Evolutionary conservation across 1,140 invertebrate genomes (phyloP), one percentile per base, ranked within the genome.

Genomic region (Tetramorium alpestre): DNA sequence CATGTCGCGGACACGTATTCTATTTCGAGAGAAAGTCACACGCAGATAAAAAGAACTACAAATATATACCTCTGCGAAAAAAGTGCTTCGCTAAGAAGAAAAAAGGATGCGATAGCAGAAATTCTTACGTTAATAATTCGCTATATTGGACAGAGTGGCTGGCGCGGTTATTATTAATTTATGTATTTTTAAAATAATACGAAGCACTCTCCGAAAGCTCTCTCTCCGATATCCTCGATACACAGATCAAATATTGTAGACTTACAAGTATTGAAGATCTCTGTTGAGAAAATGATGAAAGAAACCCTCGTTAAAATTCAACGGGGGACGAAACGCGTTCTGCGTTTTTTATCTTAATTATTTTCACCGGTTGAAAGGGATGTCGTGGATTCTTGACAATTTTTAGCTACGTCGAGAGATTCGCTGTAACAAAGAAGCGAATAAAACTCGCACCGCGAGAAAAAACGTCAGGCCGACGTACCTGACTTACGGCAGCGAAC

Each of bases 401-500:
- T 65, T 78, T 78, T 25, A 65, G 18, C 25, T 16, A 47, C 60
- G 73, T 76, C 38, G 33, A 28, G 58, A 78, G 18, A 70, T 13
- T 41, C 22, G 49, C 64, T 41, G 28, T 33, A 60, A 73, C 38
- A 60, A 44, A 70, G 38, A 84, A 18, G 13, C 18, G 80, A 75
- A 75, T 49, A 75, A 75, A 84, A 60, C 41, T 38, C 56, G 7
- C 11, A 13, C 7, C 41, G 67, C 38, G 51, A 73, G 41, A 47
- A 60, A 28, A 67, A 60, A 41, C 28, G 77, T 25, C 60, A 38
- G 33, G n/a, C 22, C 33, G n/a, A 28, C 13, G 56, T 44, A 38
- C 11, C n/a, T 3, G 80, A 82, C 44, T 72, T 72, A 70, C 28
- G 47, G 47, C 44, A 22, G 77, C 62, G 64, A 54, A 81, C 77